Evolutionary conservation across 2,797 vertebrate species (phyloP).

Genomic region (Sitta carolinensis): DNA sequence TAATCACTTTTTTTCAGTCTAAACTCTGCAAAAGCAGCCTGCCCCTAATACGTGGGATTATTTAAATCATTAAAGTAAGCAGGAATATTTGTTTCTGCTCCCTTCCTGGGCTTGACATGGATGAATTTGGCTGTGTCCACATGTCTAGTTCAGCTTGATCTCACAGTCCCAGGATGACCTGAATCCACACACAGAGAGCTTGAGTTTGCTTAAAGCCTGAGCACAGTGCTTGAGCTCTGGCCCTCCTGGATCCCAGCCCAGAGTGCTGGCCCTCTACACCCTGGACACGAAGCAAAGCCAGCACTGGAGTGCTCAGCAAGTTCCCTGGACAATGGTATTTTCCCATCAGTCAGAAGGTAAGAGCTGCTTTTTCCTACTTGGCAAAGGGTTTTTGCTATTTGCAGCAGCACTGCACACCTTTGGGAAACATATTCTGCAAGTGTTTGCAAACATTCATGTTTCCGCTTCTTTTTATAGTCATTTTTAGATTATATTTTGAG

Average conservation of each 20-base stretch:
- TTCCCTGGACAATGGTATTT: neutral
- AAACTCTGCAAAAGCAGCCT: neutral
- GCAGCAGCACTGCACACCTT: neutral
- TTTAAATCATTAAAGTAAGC: neutral
- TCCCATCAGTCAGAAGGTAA: neutral
- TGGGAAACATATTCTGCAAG: neutral
- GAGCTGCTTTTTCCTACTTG: neutral
- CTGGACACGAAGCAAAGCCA: neutral
- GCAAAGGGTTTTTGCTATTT: neutral
- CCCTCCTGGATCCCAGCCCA: conserved; percentile 10
- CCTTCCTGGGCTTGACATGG: neutral
- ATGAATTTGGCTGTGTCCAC: conserved; percentile 10
- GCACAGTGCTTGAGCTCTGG: neutral
- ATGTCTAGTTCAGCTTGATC: neutral
- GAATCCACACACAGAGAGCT: neutral
- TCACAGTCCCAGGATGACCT: conserved; percentile 14
- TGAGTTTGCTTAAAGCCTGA: neutral
- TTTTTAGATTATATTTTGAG: neutral
- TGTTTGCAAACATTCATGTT: neutral
- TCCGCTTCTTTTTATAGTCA: neutral
- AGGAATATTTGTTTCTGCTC: conserved; percentile 26
- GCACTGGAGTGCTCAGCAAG: neutral
- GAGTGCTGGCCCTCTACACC: neutral
- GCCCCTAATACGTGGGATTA: neutral
- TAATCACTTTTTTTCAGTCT: neutral